phyloP scores from a whole-genome alignment of 1,140 invertebrate genomes.

The Diuraphis noxia region DNA sequence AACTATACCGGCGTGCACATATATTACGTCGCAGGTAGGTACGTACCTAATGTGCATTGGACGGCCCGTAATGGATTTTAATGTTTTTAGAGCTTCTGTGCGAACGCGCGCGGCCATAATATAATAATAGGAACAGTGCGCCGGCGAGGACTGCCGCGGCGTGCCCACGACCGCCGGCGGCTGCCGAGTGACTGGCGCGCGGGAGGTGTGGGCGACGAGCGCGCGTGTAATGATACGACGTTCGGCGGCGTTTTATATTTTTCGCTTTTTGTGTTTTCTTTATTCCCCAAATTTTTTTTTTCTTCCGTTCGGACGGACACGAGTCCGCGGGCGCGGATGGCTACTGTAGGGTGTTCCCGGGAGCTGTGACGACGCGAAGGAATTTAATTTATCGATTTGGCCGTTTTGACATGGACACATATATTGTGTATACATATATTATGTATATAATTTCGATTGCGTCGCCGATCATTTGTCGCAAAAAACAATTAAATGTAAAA shows the following conservation, averaged over 20 bases:
- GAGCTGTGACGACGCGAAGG: too few relatives aligned
- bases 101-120: neutral
- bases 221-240: neutral
- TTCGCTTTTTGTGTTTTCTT: neutral
- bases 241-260: neutral
- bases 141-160: neutral
- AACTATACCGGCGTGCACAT: neutral
- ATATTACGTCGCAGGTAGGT: neutral
- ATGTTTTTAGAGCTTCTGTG: constrained; percentile 28
- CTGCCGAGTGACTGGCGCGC: neutral
- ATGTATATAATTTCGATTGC: too few relatives aligned
- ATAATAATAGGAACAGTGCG: neutral
- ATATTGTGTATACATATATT: too few relatives aligned
- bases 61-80: constrained; percentile 32
- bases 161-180: constrained; percentile 21
- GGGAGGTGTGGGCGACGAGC: neutral
- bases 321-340: neutral
- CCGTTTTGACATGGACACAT: too few relatives aligned
- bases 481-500: too few relatives aligned
- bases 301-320: neutral
- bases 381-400: too few relatives aligned
- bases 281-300: neutral
- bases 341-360: too few relatives aligned
- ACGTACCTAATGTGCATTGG: neutral
- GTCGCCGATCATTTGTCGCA: too few relatives aligned